phyloP scores from a whole-genome alignment of 2,797 vertebrate genomes.

The Buceros bicornis region DNA sequence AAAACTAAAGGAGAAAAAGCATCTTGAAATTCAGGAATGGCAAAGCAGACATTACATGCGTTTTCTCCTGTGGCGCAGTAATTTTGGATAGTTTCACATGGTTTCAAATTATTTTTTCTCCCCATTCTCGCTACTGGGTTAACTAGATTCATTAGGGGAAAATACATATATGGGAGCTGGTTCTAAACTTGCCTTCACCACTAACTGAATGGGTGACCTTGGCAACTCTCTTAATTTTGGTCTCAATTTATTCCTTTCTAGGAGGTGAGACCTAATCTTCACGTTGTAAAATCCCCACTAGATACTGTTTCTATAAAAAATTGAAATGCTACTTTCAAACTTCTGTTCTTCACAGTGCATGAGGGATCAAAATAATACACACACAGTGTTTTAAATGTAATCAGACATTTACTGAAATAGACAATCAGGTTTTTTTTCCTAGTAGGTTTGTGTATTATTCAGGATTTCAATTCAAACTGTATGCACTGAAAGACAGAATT shows the following conservation, averaged over 20 bases:
- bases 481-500: constrained; percentile 29
- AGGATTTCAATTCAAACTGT: constrained; percentile 38
- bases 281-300: constrained; percentile 17
- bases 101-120: constrained; percentile 40
- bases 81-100: constrained; percentile 19
- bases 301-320: constrained; percentile 40
- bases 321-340: constrained; percentile 40
- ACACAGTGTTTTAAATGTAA: constrained; percentile 41
- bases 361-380: constrained; percentile 40
- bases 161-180: neutral
- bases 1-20: neutral
- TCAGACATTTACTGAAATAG: constrained; percentile 62
- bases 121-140: constrained; percentile 13
- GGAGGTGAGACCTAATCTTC: constrained; percentile 52
- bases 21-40: neutral
- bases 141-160: constrained; percentile 40
- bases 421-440: constrained; percentile 15
- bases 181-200: constrained; percentile 1
- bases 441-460: constrained; percentile 49
- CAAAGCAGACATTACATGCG: constrained; percentile 19
- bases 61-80: neutral
- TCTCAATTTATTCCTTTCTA: constrained; percentile 29
- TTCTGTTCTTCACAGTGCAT: constrained; percentile 11
- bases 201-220: constrained; percentile 39
- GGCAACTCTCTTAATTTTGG: constrained; percentile 42